Base-by-base conservation (phyloP, 2,888 invertebrate species). In the Dynastes tityus region DNA sequence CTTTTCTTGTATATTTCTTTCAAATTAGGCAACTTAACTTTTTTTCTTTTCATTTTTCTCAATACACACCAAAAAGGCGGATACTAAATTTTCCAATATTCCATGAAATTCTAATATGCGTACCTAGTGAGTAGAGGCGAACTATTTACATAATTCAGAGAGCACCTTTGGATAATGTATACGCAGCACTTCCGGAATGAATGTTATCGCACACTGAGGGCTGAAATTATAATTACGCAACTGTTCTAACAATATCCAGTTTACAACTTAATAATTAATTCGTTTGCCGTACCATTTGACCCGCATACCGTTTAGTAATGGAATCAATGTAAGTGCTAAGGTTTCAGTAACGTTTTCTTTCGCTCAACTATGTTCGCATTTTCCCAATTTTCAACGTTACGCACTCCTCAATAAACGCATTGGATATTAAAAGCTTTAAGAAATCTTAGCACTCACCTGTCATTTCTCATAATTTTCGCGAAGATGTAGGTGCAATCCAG, bases 191-290 rank as follows among this genome's bases (percentile, higher is more conserved):
- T 64, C 64, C 6, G 40, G 11, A 64, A 5, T 64, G 32, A 13
- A 64, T 40, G 37, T 40, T 64, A 32, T 64, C n/a, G 9, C 45
- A 45, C 65, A 67, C 13, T 2, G 40, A 45, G 16, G 22, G 9
- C 16, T 67, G 22, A 67, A 67, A 67, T 67, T 16, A 45, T 22
- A 45, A 67, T 45, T 58, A 67, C 37, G 40, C 65, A n/a, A 67
- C 65, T 45, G 45, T 45, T 67, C 45, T 45, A 67, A 45, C 65
- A 22, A 67, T 67, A 67, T 45, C 40, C 55, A 22, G 16, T 16
- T 8, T 58, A 58, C 55, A n/a, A 58, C n/a, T 70, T 13, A 70
- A 70, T 53, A 70, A 70, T 70, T 70, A 70, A 53, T 53, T 53
- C 51, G 32, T 53, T 70, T 70, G 16, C 1, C 27, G 13, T 51